Evolutionary conservation across 2,113 vertebrate species (phyloP).

Genomic region (Pluvianellus socialis): DNA sequence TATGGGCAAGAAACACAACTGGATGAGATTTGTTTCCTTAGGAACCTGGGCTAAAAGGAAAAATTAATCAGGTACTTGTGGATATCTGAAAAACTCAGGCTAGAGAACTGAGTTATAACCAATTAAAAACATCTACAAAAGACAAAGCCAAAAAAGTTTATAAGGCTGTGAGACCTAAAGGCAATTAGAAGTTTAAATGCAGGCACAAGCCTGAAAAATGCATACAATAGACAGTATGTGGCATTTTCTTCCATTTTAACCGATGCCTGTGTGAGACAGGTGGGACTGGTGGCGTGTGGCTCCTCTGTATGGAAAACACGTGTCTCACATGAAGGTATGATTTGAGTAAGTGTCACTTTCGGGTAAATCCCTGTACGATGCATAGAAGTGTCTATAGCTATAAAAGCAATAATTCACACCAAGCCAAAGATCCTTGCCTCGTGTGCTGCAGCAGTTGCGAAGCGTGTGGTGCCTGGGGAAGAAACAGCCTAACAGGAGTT

Average conservation of each 20-base stretch:
- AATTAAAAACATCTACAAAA: not conserved
- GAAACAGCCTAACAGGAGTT: not conserved
- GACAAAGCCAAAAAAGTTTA: not conserved
- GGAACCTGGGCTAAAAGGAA: not conserved
- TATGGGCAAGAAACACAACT: not conserved
- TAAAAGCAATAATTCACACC: not conserved
- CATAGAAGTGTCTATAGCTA: not conserved
- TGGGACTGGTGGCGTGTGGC: not conserved
- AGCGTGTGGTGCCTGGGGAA: not conserved
- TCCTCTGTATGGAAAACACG: not conserved
- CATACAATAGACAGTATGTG: not conserved
- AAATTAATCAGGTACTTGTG: not conserved
- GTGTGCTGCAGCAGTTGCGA: fast-evolving
- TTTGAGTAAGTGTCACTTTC: not conserved
- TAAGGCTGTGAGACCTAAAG: not conserved
- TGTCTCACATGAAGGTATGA: not conserved
- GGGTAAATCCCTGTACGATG: not conserved
- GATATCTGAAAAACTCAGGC: not conserved
- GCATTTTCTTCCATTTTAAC: not conserved
- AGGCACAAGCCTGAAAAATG: not conserved
- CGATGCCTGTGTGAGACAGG: not conserved
- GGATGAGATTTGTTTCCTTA: constrained; percentile 6
- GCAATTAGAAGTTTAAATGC: not conserved
- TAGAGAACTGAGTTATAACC: not conserved
- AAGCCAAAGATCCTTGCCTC: not conserved